Conservation (phyloP, 2,113 vertebrate genomes). For the Ctenomys sociabilis region DNA sequence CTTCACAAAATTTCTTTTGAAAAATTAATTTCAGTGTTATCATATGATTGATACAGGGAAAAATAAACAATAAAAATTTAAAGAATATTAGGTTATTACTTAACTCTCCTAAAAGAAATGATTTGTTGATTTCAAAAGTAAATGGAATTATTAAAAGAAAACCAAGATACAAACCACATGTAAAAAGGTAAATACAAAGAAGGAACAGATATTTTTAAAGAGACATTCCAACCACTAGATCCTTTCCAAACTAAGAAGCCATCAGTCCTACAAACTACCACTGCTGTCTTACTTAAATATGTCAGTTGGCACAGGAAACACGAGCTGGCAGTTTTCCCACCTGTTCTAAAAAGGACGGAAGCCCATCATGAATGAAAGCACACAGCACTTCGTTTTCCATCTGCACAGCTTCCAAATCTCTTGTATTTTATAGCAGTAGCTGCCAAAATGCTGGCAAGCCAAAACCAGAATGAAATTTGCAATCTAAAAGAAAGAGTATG, state of each 20-base stretch:
- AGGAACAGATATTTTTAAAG: constrained; percentile 6
- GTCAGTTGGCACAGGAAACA: constrained; percentile 69
- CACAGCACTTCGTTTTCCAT: constrained; percentile 68
- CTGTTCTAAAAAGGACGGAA: constrained; percentile 74
- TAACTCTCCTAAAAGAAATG: not conserved
- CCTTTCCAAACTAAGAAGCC: constrained; percentile 44
- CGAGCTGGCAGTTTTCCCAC: constrained; percentile 41
- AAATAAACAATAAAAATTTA: constrained; percentile 36
- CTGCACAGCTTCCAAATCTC: constrained; percentile 79
- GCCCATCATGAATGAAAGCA: constrained; percentile 67
- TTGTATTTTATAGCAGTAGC: constrained; percentile 75
- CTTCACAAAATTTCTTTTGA: not conserved
- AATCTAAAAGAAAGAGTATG: constrained; percentile 67
- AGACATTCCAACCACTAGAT: not conserved
- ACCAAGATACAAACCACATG: constrained; percentile 26
- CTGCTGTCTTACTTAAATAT: constrained; percentile 65
- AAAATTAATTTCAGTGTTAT: constrained; percentile 6
- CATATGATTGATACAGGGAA: not conserved
- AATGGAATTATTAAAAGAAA: not conserved
- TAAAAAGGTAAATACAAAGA: not conserved
- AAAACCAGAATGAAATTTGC: constrained; percentile 70
- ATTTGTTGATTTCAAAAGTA: constrained; percentile 39
- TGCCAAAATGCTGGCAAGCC: constrained; percentile 73
- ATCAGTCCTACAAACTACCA: not conserved
- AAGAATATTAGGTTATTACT: constrained; percentile 23